phyloP scores from a whole-genome alignment of 2,888 invertebrate genomes.

The Xylocampa areola region DNA sequence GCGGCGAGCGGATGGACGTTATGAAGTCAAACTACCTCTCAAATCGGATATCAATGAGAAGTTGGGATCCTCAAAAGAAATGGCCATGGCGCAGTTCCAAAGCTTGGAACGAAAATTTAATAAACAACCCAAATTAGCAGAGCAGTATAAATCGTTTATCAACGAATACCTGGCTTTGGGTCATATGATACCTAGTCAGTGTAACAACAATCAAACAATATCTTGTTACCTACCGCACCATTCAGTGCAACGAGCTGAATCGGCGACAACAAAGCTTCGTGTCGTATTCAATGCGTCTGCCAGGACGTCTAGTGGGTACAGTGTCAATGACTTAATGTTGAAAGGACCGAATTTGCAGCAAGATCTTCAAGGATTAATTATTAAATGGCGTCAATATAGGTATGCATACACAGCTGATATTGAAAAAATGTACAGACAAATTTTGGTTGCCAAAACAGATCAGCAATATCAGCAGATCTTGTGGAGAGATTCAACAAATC shows the following conservation, averaged over 20 bases:
- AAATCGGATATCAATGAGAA: background rate
- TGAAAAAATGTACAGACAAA: constrained; percentile 9
- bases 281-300: constrained; percentile 11
- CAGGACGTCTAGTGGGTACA: background rate
- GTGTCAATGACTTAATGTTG: constrained; percentile 8
- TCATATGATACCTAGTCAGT: constrained; percentile 8
- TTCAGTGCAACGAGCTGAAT: background rate
- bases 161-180: constrained; percentile 8
- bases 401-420: constrained; percentile 4
- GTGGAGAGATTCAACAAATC: constrained; percentile 3
- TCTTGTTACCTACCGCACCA: constrained; percentile 14
- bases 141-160: constrained; percentile 12
- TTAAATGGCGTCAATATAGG: constrained; percentile 9
- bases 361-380: background rate
- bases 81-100: constrained; percentile 13
- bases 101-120: constrained; percentile 12
- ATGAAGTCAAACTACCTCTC: constrained; percentile 1
- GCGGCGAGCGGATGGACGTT: constrained; percentile 3
- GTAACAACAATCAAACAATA: background rate
- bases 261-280: too few relatives aligned
- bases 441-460: background rate
- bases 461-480: constrained; percentile 7
- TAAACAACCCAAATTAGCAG: constrained; percentile 2
- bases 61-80: constrained; percentile 6
- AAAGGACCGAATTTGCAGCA: constrained; percentile 11